Base-by-base conservation (phyloP, 23 tunicate species). In the Aplidium turbinatum region DNA sequence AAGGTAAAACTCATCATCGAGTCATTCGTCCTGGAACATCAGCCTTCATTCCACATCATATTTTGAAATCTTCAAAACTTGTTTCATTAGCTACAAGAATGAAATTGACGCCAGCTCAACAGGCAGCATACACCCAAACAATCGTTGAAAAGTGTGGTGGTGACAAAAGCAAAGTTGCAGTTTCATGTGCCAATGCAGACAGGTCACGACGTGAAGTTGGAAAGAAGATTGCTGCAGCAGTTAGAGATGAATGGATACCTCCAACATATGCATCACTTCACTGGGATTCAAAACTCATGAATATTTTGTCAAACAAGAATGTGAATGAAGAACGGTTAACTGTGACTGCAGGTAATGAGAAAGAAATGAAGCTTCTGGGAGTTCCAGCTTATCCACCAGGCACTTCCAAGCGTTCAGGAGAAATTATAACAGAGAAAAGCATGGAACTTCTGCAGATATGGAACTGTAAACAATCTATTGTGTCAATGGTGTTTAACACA, bases 31-130 rank as follows among this genome's bases (percentile, higher is more conserved):
- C 60, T 16, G 60, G 60, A 54, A 54, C 19, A 11, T 11, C 60
- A 11, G 60, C 60, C 4, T 54, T 54, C 23, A n/a, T 25, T 54
- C 60, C 60, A 11, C 23, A 54, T 54, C 6, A 54, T 11, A 54
- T 54, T 5, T n/a, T 54, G 23, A 54, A 54, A 54, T 54, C 60
- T 54, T 25, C 60, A 11, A 54, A 54, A n/a, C 60, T 54, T 13
- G 60, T 54, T 54, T 54, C 60, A 54, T 54, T 54, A n/a, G 60
- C 60, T 11, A 54, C 60, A 54, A 54, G 60, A 54, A 54, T n/a
- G 23, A 54, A 54, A 54, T 25, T 54, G 4, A 18, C 60, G 4
- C 60, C 60, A 13, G 60, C 60, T 54, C 24, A 54, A 54, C 60
- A 54, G 6, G 60, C 60, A 54, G 60, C 60, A 54, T 54, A 54